phyloP scores from a whole-genome alignment of 2,797 vertebrate genomes.

The Anguilla obscura region DNA sequence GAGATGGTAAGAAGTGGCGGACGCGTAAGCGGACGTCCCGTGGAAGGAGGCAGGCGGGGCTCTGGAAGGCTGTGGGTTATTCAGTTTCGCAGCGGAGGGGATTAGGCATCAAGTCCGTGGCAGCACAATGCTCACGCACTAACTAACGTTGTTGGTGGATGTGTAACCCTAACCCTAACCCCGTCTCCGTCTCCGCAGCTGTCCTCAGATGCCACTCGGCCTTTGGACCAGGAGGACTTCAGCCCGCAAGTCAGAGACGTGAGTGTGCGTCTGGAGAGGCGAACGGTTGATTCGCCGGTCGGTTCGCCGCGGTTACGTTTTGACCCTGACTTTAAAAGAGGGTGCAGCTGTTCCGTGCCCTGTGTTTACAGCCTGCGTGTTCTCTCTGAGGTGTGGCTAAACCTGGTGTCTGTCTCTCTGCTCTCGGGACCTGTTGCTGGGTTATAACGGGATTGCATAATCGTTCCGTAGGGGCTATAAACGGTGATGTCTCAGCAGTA shows the following conservation, averaged over 20 bases:
- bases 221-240: slow-evolving; percentile 84
- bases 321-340: not conserved
- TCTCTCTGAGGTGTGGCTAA: not conserved
- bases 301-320: not conserved
- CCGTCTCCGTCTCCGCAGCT: slow-evolving; percentile 67
- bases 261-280: slow-evolving; percentile 61
- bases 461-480: not conserved
- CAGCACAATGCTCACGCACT: not conserved
- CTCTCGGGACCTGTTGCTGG: not conserved
- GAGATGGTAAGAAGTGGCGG: slow-evolving; percentile 87
- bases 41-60: not conserved
- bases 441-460: not conserved
- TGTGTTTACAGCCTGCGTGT: not conserved
- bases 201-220: slow-evolving; percentile 82
- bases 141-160: too few relatives aligned
- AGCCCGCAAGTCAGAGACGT: slow-evolving; percentile 90
- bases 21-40: not conserved
- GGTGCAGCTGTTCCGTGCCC: not conserved
- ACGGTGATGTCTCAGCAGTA: not conserved
- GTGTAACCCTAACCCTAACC: too few relatives aligned
- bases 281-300: not conserved
- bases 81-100: slow-evolving; percentile 46
- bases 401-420: not conserved
- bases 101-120: slow-evolving; percentile 2
- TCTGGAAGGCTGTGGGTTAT: not conserved